Evolutionary conservation across 2,888 invertebrate species (phyloP).

Genomic region (Noctua pronuba): DNA sequence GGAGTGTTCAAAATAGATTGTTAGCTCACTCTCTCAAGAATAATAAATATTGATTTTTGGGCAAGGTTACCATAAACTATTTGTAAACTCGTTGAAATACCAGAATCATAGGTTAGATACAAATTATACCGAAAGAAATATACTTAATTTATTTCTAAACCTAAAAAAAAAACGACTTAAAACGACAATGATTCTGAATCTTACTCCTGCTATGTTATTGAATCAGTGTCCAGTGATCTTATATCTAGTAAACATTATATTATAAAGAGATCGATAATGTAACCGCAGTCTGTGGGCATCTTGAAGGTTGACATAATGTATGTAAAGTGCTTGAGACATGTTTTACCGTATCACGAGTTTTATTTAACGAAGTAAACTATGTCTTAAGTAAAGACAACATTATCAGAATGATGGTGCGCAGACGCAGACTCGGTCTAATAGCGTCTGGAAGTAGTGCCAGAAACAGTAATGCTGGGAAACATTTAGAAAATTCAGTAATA

Average conservation of each 20-base stretch:
- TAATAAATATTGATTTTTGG: slow-evolving; percentile 26
- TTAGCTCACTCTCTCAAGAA: slow-evolving; percentile 13
- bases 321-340: slow-evolving; percentile 37
- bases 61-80: slow-evolving; percentile 39
- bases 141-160: background rate
- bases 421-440: slow-evolving; percentile 20
- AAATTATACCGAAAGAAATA: background rate
- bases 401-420: slow-evolving; percentile 34
- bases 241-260: background rate
- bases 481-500: slow-evolving; percentile 3
- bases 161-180: background rate
- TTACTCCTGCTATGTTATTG: background rate
- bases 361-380: slow-evolving; percentile 28
- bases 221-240: background rate
- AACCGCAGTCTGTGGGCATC: slow-evolving; percentile 47
- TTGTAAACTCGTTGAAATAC: slow-evolving; percentile 2
- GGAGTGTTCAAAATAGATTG: slow-evolving; percentile 44
- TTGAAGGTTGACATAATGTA: slow-evolving; percentile 46
- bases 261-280: slow-evolving; percentile 2
- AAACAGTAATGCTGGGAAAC: slow-evolving; percentile 7
- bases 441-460: slow-evolving; percentile 37
- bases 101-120: background rate
- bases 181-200: background rate
- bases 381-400: slow-evolving; percentile 24
- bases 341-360: slow-evolving; percentile 41